phyloP scores from a whole-genome alignment of 2,113 vertebrate genomes.

The Dasyprocta punctata region DNA sequence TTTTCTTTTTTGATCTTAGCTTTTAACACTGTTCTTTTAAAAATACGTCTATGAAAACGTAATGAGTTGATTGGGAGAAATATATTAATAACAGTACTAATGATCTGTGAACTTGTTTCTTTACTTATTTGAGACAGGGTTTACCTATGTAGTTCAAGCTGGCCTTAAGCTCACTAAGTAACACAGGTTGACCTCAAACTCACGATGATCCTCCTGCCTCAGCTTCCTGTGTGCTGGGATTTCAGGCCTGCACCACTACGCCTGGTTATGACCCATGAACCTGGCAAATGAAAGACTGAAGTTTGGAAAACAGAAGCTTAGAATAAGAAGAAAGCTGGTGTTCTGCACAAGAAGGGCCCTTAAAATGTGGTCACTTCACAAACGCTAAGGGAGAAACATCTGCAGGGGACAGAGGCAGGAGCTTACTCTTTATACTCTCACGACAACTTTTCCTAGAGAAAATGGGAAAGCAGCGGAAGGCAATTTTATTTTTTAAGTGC shows the following conservation, averaged over 20 bases:
- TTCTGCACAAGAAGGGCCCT: background rate
- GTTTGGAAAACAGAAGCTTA: background rate
- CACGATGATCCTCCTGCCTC: background rate
- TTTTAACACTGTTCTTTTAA: background rate
- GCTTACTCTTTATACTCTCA: background rate
- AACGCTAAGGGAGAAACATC: background rate
- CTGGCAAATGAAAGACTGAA: background rate
- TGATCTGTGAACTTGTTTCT: background rate
- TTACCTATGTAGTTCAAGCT: background rate
- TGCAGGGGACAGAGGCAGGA: background rate
- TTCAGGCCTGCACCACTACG: background rate
- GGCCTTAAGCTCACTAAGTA: background rate
- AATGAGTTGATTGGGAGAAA: background rate
- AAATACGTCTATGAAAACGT: background rate
- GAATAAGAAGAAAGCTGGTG: background rate
- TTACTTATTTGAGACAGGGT: background rate
- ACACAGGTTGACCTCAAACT: background rate
- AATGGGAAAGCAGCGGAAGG: background rate
- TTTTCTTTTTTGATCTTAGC: background rate
- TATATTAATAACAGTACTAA: background rate
- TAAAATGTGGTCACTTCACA: background rate
- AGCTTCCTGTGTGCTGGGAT: background rate
- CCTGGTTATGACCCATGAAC: background rate
- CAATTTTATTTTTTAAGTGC: slow-evolving; percentile 50
- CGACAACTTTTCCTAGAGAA: slow-evolving; percentile 4